These are phyloP conservation scores for Acleris sparsana DNA, from an alignment of 2,888 invertebrate species.

Conservation along the genomic window DNA sequence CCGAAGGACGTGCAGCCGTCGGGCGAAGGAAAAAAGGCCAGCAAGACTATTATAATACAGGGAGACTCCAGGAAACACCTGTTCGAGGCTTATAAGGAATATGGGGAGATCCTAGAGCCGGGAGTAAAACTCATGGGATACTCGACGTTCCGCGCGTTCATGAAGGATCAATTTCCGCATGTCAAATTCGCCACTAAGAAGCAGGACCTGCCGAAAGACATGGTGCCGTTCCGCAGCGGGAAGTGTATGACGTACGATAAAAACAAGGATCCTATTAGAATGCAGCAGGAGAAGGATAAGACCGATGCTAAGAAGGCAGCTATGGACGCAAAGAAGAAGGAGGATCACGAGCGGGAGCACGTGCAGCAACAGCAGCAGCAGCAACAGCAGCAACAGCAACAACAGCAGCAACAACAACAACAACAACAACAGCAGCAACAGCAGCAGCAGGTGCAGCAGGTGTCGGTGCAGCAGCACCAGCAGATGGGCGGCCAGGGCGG, in stretches of 20 bases:
- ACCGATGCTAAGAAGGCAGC: constrained; percentile 79
- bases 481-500: constrained; percentile 69
- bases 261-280: constrained; percentile 77
- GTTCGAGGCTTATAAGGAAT: constrained; percentile 89
- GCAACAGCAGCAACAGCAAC: constrained; percentile 73
- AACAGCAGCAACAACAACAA: constrained; percentile 73
- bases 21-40: constrained; percentile 77
- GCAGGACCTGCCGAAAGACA: constrained; percentile 74
- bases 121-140: constrained; percentile 91
- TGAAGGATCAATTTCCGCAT: constrained; percentile 92
- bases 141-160: constrained; percentile 90
- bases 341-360: constrained; percentile 75
- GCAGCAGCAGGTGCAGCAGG: constrained; percentile 47
- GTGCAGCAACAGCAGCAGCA: constrained; percentile 64
- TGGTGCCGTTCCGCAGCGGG: constrained; percentile 81
- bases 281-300: constrained; percentile 79
- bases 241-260: constrained; percentile 81
- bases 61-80: constrained; percentile 86
- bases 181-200: constrained; percentile 88
- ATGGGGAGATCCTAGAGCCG: constrained; percentile 87
- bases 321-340: constrained; percentile 78
- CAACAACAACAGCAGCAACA: constrained; percentile 65
- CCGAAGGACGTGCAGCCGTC: constrained; percentile 79
- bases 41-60: constrained; percentile 78
- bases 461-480: constrained; percentile 50